Percentiles rank a stretch among this genome's conserved stretches.
Evolutionary conservation across 2,888 invertebrate genomes (phyloP).

Genomic region (Pristionchus japonicus): DNA sequence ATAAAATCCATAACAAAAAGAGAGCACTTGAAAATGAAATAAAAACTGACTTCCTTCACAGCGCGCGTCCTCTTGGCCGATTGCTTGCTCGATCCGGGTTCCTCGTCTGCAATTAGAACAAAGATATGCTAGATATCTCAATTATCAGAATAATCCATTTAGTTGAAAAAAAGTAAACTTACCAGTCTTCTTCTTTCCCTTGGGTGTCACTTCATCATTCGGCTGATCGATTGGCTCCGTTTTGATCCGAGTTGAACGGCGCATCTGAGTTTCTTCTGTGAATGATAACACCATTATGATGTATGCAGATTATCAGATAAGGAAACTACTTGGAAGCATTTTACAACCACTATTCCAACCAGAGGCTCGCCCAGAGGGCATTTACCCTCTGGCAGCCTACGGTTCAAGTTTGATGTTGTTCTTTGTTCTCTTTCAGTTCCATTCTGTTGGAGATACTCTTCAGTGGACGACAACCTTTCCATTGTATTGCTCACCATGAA

Average conservation of each 20-base stretch:
- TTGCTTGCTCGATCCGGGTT: neutral
- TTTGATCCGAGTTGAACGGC: slow-evolving; percentile 17
- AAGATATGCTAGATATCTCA: neutral
- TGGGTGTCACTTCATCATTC: neutral
- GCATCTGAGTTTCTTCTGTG: neutral
- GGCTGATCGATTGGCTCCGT: neutral
- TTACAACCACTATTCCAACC: no score
- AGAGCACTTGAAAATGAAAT: neutral
- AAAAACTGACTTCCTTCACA: neutral
- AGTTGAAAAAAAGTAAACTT: no score
- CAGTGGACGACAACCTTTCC: neutral
- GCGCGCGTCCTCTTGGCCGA: neutral
- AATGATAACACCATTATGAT: neutral
- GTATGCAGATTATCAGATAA: no score
- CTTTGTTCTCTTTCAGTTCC: no score
- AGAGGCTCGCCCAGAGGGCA: no score
- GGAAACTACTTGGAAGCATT: no score
- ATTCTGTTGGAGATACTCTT: neutral
- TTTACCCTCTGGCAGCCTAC: no score
- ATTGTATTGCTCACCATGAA: neutral
- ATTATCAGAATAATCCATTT: no score
- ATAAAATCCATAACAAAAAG: no score
- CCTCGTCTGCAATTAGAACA: neutral
- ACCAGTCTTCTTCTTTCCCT: slow-evolving; percentile 12
- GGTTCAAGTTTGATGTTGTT: no score